Evolutionary conservation across 2,797 vertebrate species (phyloP).

Genomic region (Lacerta agilis): DNA sequence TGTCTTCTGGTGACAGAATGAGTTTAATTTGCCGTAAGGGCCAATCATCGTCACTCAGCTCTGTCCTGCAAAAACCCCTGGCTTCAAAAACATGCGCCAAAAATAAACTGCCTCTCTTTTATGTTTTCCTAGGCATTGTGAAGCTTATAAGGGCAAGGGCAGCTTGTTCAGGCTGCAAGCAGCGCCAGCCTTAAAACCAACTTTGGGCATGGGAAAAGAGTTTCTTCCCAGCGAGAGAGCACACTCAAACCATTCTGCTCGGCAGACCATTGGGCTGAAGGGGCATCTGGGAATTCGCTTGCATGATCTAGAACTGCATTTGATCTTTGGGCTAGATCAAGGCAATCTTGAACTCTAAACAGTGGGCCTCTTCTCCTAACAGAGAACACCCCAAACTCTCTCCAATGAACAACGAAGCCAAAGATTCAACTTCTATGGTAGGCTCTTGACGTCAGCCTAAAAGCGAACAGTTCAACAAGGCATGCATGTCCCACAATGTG

Average conservation of each 20-base stretch:
- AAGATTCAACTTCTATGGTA: neutral
- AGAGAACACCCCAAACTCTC: neutral
- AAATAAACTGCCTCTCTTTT: conserved; percentile 25
- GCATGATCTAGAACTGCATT: neutral
- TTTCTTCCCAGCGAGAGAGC: neutral
- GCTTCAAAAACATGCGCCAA: conserved; percentile 27
- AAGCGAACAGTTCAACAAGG: neutral
- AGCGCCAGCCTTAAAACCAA: conserved; percentile 4
- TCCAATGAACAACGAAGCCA: neutral
- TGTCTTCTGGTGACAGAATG: conserved; percentile 32
- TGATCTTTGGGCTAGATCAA: neutral
- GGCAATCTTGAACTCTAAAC: neutral
- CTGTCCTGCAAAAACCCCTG: conserved; percentile 28
- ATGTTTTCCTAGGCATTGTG: neutral
- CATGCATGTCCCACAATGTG: neutral
- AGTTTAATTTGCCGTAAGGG: conserved; percentile 21
- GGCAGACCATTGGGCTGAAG: neutral
- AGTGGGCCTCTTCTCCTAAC: neutral
- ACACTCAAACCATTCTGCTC: neutral
- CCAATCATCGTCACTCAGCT: conserved; percentile 15
- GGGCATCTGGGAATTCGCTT: neutral
- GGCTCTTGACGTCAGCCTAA: neutral
- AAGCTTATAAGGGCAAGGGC: conserved; percentile 10
- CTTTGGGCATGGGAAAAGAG: neutral
- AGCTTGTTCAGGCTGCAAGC: neutral